Evolutionary conservation across 2,888 invertebrate species (phyloP).

Genomic region (Dynastes tityus): DNA sequence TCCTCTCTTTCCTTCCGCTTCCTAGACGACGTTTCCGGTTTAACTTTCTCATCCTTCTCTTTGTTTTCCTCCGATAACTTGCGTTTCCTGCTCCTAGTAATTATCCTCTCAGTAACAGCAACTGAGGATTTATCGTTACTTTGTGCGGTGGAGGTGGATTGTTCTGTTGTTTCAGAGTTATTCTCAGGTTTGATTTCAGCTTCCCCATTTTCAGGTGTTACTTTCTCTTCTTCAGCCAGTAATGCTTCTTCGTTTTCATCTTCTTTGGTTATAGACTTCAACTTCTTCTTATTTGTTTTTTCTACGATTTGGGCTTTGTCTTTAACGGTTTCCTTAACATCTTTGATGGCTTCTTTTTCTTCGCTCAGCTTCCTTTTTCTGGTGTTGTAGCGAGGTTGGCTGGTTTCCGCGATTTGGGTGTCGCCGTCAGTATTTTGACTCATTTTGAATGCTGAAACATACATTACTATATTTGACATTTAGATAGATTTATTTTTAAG

Average conservation of each 20-base stretch:
- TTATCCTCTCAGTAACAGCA: neutral
- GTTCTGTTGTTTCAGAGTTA: neutral
- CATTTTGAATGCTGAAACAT: neutral
- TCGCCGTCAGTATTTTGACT: conserved; percentile 4
- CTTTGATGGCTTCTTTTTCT: neutral
- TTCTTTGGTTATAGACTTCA: neutral
- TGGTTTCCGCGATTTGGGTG: conserved; percentile 14
- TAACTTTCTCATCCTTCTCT: conserved; percentile 14
- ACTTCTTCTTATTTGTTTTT: conserved; percentile 13
- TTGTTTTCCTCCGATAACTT: conserved; percentile 18
- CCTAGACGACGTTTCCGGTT: conserved; percentile 19
- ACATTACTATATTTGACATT: no score
- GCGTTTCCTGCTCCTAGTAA: conserved; percentile 27
- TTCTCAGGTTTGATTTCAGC: neutral
- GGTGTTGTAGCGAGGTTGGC: conserved; percentile 27
- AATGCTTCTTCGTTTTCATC: neutral
- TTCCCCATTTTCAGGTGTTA: neutral
- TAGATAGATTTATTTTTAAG: no score
- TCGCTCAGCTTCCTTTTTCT: conserved; percentile 25
- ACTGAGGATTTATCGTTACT: neutral
- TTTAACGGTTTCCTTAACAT: neutral
- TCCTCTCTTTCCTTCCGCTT: conserved; percentile 17
- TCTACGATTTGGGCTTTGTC: neutral
- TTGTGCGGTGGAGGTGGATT: neutral
- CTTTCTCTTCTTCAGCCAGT: neutral